Evolutionary conservation across 2,797 vertebrate species (phyloP).

Genomic region (Micromesistius poutassou): DNA sequence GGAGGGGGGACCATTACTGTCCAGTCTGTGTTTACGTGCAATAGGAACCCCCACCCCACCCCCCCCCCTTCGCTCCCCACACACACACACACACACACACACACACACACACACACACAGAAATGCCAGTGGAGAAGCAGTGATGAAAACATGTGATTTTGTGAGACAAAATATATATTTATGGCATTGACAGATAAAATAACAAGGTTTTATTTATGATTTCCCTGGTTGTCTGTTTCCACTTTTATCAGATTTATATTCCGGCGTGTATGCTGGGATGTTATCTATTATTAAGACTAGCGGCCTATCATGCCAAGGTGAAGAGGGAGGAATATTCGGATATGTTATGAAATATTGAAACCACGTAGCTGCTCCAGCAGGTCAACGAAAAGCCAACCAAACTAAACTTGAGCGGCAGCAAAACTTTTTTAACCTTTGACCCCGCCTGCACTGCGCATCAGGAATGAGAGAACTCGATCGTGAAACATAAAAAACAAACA

Average conservation of each 20-base stretch:
- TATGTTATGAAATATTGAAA: conserved; percentile 9
- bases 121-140: neutral
- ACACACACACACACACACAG: neutral
- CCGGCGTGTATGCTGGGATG: conserved; percentile 24
- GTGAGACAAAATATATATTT: conserved; percentile 43
- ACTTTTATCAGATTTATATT: conserved; percentile 31
- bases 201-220: neutral
- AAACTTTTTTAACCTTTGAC: conserved; percentile 17
- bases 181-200: conserved; percentile 1
- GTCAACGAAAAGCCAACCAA: conserved; percentile 7
- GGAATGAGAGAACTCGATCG: neutral
- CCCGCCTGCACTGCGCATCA: conserved; percentile 1
- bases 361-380: neutral
- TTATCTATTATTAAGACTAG: conserved; percentile 40
- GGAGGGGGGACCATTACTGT: neutral
- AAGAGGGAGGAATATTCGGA: conserved; percentile 13
- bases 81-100: neutral
- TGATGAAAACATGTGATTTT: conserved; percentile 31
- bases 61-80: no score
- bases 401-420: neutral
- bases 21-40: neutral
- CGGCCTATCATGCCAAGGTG: conserved; percentile 26
- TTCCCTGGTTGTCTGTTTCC: neutral
- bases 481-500: neutral
- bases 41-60: neutral